Conservation (phyloP, 2,888 invertebrate genomes). For the Eupithecia exiguata region DNA sequence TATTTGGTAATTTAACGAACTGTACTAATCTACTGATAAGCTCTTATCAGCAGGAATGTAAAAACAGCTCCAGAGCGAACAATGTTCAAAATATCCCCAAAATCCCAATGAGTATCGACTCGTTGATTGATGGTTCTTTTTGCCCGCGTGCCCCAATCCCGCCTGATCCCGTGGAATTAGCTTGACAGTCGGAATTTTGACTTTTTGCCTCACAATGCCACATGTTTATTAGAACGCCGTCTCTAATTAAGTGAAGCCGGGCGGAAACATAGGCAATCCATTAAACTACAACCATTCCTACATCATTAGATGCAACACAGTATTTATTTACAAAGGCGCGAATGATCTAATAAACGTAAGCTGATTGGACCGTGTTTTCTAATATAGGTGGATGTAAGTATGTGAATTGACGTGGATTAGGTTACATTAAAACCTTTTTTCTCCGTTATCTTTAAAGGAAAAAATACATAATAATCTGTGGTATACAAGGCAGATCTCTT, state of each 20-base stretch:
- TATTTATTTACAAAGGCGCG: constrained; percentile 46
- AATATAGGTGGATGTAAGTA: constrained; percentile 38
- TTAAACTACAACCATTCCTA: constrained; percentile 46
- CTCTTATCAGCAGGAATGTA: constrained; percentile 11
- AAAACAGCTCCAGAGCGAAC: constrained; percentile 13
- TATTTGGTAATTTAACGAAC: background rate
- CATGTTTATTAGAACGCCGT: constrained; percentile 70
- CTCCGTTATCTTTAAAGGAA: no score
- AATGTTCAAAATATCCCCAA: constrained; percentile 58
- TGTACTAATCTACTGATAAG: constrained; percentile 15
- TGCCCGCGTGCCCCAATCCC: constrained; percentile 69
- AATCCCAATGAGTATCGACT: constrained; percentile 58
- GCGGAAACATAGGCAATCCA: constrained; percentile 61
- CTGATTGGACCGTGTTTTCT: constrained; percentile 48
- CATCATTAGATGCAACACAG: constrained; percentile 40
- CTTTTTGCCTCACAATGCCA: constrained; percentile 74
- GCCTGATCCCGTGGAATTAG: constrained; percentile 75
- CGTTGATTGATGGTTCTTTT: constrained; percentile 78
- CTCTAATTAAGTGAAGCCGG: constrained; percentile 77
- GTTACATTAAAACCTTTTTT: no score
- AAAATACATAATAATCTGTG: no score
- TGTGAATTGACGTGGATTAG: no score
- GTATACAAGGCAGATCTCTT: no score
- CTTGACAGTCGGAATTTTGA: constrained; percentile 78
- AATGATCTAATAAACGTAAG: constrained; percentile 47